These are phyloP conservation scores for Sinelater perroti DNA, from an alignment of 2,888 invertebrate genomes.

Conservation along the genomic window DNA sequence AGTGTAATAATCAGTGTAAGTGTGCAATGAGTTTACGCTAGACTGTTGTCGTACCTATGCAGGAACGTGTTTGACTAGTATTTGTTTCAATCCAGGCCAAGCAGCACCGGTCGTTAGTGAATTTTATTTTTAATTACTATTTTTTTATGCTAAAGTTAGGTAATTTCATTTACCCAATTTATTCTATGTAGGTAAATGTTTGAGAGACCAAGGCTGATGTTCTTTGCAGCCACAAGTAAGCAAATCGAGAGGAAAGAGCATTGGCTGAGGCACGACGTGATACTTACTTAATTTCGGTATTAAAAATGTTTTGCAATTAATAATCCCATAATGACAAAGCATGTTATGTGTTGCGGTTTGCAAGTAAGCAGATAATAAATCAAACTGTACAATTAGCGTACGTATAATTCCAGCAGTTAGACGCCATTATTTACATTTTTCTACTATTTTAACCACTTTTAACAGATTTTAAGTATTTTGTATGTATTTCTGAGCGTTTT, in stretches of 20 bases:
- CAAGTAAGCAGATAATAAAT: too few species aligned
- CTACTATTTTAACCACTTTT: too few species aligned
- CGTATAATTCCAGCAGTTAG: conserved; percentile 19
- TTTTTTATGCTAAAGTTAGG: conserved; percentile 23
- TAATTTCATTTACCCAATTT: conserved; percentile 20
- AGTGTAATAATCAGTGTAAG: conserved; percentile 39
- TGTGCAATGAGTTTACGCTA: conserved; percentile 44
- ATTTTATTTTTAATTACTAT: conserved; percentile 24
- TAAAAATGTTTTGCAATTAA: background rate
- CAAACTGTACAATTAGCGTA: too few species aligned
- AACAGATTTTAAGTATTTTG: too few species aligned
- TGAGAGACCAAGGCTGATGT: background rate
- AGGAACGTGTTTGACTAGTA: conserved; percentile 20
- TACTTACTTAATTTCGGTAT: conserved; percentile 8
- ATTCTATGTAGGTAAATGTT: background rate
- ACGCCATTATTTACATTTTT: too few species aligned
- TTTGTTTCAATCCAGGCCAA: conserved; percentile 6
- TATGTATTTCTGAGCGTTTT: conserved; percentile 27
- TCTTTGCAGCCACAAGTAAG: too few species aligned
- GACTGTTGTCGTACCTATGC: conserved; percentile 32
- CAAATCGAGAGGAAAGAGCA: too few species aligned
- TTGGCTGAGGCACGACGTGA: background rate
- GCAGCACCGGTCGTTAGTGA: conserved; percentile 8
- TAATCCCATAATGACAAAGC: background rate
- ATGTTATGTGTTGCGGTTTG: conserved; percentile 7